Conservation (phyloP, 2,888 invertebrate species). For the Gortyna flavago region DNA sequence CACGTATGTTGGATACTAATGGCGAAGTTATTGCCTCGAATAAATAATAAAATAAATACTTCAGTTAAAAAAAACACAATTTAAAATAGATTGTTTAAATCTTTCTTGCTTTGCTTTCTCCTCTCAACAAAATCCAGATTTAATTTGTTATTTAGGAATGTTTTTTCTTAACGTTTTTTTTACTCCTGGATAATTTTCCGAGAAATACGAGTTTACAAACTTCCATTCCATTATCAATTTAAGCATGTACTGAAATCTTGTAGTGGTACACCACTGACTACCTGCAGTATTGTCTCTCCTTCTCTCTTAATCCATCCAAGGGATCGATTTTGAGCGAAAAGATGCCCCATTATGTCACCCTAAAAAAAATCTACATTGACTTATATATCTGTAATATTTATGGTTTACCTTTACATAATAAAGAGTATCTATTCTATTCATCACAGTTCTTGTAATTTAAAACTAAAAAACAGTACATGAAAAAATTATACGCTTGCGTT, state of each 20-base stretch:
- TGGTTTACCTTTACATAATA: background rate
- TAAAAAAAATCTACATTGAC: background rate
- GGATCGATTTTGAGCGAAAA: background rate
- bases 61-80: background rate
- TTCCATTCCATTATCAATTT: background rate
- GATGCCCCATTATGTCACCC: background rate
- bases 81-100: slow-evolving; percentile 1
- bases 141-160: background rate
- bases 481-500: background rate
- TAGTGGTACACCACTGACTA: background rate
- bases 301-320: background rate
- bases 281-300: background rate
- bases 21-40: slow-evolving; percentile 12
- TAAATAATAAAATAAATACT: slow-evolving; percentile 17
- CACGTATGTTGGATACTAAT: slow-evolving; percentile 9
- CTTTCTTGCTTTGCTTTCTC: background rate
- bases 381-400: background rate
- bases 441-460: background rate
- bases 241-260: background rate
- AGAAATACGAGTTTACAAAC: background rate
- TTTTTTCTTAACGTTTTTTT: background rate
- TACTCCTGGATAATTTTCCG: background rate
- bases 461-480: background rate
- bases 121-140: background rate
- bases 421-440: background rate